phyloP scores from a whole-genome alignment of 2,888 invertebrate species.

The Cabera pusaria region DNA sequence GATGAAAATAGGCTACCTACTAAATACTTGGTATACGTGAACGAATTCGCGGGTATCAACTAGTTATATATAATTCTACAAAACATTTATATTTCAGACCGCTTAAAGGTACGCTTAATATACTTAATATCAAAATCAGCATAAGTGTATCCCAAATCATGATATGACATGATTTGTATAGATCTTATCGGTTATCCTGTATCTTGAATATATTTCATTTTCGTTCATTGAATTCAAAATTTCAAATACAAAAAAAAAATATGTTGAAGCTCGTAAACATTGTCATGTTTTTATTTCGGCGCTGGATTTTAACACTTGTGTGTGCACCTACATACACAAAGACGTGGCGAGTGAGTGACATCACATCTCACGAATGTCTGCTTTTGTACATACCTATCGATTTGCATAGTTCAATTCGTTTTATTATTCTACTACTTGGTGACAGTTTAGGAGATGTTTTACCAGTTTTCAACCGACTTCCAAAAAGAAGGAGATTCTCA shows the following conservation, averaged over 20 bases:
- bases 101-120: too few species aligned
- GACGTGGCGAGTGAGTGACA: constrained; percentile 62
- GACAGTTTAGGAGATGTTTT: too few species aligned
- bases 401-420: constrained; percentile 35
- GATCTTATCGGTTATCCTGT: constrained; percentile 33
- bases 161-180: constrained; percentile 14
- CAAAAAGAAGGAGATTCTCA: too few species aligned
- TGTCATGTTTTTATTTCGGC: constrained; percentile 66
- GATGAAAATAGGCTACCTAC: too few species aligned
- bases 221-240: constrained; percentile 24
- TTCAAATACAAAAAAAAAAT: constrained; percentile 33
- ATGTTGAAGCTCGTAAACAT: constrained; percentile 55
- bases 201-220: constrained; percentile 20
- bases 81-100: too few species aligned
- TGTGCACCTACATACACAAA: constrained; percentile 32
- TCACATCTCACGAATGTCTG: constrained; percentile 59
- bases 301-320: constrained; percentile 54
- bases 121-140: too few species aligned
- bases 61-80: too few species aligned
- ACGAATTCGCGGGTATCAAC: too few species aligned
- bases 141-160: constrained; percentile 12
- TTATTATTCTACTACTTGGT: too few species aligned
- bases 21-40: too few species aligned
- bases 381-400: constrained; percentile 28
- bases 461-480: too few species aligned